A percentile compares a stretch with the other conserved stretches of the same genome.
phyloP scores from a whole-genome alignment of 1,140 invertebrate species.

The Drosophila trapezifrons region DNA sequence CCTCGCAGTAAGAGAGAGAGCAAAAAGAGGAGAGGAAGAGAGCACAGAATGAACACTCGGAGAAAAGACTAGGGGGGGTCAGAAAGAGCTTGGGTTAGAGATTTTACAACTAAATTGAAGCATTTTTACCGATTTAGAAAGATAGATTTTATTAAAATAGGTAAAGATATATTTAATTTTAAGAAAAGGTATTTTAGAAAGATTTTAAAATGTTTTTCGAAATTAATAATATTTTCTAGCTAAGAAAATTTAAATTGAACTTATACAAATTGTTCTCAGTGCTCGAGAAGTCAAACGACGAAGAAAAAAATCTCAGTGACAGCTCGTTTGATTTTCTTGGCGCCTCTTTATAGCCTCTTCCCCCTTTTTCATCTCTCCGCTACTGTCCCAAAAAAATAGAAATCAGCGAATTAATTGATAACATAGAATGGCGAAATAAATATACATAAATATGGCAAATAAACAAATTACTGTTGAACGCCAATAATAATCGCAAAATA shows the following conservation, averaged over 20 bases:
- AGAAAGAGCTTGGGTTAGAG: neutral
- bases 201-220: neutral
- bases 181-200: neutral
- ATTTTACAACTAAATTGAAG: too few relatives aligned
- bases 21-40: slow-evolving; percentile 1
- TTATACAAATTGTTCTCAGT: slow-evolving; percentile 12
- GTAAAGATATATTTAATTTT: neutral
- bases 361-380: slow-evolving; percentile 5
- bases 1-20: slow-evolving; percentile 40
- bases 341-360: slow-evolving; percentile 51
- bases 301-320: slow-evolving; percentile 31
- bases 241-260: neutral
- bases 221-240: neutral
- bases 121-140: neutral
- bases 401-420: slow-evolving; percentile 51
- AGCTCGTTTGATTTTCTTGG: slow-evolving; percentile 72
- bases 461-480: slow-evolving; percentile 41
- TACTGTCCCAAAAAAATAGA: slow-evolving; percentile 2
- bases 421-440: slow-evolving; percentile 40
- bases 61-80: neutral
- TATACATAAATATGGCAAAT: slow-evolving; percentile 22
- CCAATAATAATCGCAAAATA: slow-evolving; percentile 14
- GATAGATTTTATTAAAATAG: too few relatives aligned
- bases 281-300: slow-evolving; percentile 1
- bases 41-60: slow-evolving; percentile 5